Percentiles rank a stretch among this genome's conserved stretches.
Conservation (phyloP, 2,888 invertebrate species). For the Augiades crinisus region DNA sequence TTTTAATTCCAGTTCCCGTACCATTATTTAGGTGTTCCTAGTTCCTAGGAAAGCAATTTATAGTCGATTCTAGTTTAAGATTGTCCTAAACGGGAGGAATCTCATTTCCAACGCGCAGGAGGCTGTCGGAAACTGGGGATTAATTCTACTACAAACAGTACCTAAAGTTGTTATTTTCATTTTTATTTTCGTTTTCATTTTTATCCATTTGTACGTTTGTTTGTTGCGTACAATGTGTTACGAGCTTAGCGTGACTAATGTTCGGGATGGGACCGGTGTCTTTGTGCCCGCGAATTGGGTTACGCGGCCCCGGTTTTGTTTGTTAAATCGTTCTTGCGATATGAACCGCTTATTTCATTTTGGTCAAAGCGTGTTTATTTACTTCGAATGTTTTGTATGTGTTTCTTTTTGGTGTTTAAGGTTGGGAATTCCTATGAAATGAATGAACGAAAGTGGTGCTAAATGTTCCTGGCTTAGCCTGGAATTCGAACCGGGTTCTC, state of each 20-base stretch:
- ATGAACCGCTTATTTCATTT: slow-evolving; percentile 4
- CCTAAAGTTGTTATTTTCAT: too few species aligned
- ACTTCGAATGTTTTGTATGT: background rate
- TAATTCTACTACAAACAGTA: background rate
- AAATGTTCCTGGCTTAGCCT: too few species aligned
- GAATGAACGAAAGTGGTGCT: too few species aligned
- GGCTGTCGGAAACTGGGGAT: background rate
- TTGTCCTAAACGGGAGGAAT: slow-evolving; percentile 12
- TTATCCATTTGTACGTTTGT: slow-evolving; percentile 35
- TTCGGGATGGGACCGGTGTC: slow-evolving; percentile 19
- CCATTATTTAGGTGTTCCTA: slow-evolving; percentile 5
- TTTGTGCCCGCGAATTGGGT: slow-evolving; percentile 17
- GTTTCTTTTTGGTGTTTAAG: too few species aligned
- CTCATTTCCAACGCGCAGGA: slow-evolving; percentile 8
- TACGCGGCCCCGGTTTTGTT: background rate
- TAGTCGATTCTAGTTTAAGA: slow-evolving; percentile 15
- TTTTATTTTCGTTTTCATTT: too few species aligned
- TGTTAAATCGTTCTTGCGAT: background rate
- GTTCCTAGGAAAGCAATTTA: slow-evolving; percentile 16
- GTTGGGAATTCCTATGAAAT: too few species aligned
- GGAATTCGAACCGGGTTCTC: too few species aligned
- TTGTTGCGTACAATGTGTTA: slow-evolving; percentile 29
- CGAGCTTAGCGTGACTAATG: slow-evolving; percentile 32
- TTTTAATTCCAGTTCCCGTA: too few species aligned
- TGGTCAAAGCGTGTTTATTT: background rate